phyloP scores from a whole-genome alignment of 2,888 invertebrate genomes.

The Scaptomyza reducta region DNA sequence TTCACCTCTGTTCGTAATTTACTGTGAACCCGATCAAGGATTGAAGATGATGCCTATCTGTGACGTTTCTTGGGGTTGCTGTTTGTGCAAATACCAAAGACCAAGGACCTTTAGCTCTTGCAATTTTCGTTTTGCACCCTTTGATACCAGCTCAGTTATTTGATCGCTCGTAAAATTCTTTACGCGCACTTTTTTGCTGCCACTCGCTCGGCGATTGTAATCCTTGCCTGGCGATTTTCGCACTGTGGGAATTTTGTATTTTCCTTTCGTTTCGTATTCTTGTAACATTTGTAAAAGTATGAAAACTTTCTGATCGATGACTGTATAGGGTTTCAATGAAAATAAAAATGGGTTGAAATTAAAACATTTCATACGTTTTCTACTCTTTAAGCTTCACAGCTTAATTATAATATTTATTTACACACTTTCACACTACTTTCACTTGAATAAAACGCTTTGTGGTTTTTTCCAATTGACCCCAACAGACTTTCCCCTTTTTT shows the following conservation, averaged over 20 bases:
- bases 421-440: conserved; percentile 49
- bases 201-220: conserved; percentile 33
- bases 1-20: conserved; percentile 82
- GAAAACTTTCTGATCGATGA: conserved; percentile 63
- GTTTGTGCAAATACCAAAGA: conserved; percentile 46
- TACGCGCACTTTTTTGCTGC: conserved; percentile 30
- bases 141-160: conserved; percentile 77
- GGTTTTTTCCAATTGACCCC: conserved; percentile 52
- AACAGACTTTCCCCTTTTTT: conserved; percentile 25
- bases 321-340: conserved; percentile 58
- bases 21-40: conserved; percentile 75
- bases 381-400: background rate
- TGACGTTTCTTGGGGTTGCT: conserved; percentile 37
- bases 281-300: conserved; percentile 54
- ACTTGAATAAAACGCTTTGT: conserved; percentile 46
- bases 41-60: conserved; percentile 48
- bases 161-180: conserved; percentile 80
- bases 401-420: conserved; percentile 56
- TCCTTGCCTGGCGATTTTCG: conserved; percentile 64
- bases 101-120: conserved; percentile 55
- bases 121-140: conserved; percentile 77
- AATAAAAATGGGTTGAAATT: conserved; percentile 45
- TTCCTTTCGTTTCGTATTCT: conserved; percentile 17
- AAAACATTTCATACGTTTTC: no score
- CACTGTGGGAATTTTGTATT: conserved; percentile 73